Evolutionary conservation across 1,140 invertebrate species (phyloP).

Genomic region (Protaetia brevitarsis): DNA sequence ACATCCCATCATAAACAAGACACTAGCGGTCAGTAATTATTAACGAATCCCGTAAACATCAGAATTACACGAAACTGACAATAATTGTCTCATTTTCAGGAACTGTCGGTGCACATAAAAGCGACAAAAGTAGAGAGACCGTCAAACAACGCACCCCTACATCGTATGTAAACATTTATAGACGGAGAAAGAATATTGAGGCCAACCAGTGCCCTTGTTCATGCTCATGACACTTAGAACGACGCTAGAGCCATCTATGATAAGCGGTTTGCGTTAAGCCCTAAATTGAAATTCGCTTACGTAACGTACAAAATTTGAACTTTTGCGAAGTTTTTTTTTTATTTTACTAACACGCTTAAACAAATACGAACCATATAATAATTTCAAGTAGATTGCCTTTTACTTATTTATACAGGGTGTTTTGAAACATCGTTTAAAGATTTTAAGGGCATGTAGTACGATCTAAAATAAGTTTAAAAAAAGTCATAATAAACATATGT

Average conservation of each 20-base stretch:
- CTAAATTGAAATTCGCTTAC: neutral
- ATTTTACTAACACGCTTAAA: too few relatives aligned
- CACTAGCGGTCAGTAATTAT: neutral
- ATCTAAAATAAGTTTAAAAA: too few relatives aligned
- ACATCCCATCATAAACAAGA: neutral
- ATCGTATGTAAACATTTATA: conserved; percentile 48
- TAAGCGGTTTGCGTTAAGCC: neutral
- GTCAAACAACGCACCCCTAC: conserved; percentile 41
- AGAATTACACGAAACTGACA: conserved; percentile 17
- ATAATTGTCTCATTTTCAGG: conserved; percentile 19
- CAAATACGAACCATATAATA: too few relatives aligned
- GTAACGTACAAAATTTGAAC: neutral
- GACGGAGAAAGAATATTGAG: conserved; percentile 35
- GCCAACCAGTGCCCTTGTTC: conserved; percentile 45
- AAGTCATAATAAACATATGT: too few relatives aligned
- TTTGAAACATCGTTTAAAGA: too few relatives aligned
- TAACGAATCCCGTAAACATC: neutral
- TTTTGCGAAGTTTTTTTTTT: neutral
- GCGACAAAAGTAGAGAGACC: conserved; percentile 23
- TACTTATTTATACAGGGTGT: too few relatives aligned
- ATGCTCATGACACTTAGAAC: conserved; percentile 44
- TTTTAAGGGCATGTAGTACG: too few relatives aligned
- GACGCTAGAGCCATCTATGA: conserved; percentile 40
- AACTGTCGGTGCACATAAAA: neutral
- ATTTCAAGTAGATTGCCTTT: too few relatives aligned